Evolutionary conservation across 2,113 vertebrate species (phyloP).

Genomic region (Alligator sinensis): DNA sequence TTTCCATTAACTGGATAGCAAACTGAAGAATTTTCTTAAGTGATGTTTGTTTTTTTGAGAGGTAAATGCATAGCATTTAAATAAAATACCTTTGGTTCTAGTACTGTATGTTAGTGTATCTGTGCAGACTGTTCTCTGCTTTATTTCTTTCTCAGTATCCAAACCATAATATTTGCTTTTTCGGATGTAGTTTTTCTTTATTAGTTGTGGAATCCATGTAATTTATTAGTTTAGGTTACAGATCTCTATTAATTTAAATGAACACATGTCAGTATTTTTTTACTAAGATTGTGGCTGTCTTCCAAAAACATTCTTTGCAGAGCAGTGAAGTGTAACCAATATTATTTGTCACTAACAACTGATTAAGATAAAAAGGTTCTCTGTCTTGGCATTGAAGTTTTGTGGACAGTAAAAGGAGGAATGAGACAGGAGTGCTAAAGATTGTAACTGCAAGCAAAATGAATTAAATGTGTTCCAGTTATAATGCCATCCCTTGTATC

Average conservation of each 20-base stretch:
- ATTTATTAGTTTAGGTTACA: background rate
- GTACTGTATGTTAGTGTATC: background rate
- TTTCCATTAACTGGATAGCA: background rate
- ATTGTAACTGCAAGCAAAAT: background rate
- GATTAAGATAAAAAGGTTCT: background rate
- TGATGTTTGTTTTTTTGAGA: background rate
- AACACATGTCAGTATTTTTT: background rate
- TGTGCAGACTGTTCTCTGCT: background rate
- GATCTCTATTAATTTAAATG: background rate
- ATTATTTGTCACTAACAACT: constrained; percentile 10
- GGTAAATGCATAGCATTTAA: background rate
- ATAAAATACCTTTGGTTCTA: background rate
- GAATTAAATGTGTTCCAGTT: background rate
- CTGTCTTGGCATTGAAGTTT: background rate
- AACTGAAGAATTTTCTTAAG: background rate
- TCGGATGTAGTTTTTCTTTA: background rate
- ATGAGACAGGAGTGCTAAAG: background rate
- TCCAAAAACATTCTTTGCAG: background rate
- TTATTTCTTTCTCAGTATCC: background rate
- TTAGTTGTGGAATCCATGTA: rapidly evolving
- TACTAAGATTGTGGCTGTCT: background rate
- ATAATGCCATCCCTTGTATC: background rate
- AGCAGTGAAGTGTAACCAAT: background rate
- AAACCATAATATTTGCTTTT: background rate
- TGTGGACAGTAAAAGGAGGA: background rate